A percentile compares a stretch with the other conserved stretches of the same genome.
Evolutionary conservation across 2,888 invertebrate species (phyloP).

Genomic region (Calameuta pallipes): DNA sequence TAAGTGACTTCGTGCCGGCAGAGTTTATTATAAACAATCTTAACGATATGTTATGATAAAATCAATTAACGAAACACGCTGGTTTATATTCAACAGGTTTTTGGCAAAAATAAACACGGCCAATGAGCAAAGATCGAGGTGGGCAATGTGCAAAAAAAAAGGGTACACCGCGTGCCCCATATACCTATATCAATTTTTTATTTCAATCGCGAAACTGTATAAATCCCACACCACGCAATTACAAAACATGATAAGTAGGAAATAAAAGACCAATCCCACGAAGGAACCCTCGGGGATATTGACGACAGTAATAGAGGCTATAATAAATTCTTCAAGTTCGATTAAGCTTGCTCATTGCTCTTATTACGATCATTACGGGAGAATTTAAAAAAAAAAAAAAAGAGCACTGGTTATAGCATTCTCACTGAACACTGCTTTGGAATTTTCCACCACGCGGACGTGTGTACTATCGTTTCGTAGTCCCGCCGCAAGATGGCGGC

Average conservation of each 20-base stretch:
- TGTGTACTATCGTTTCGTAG: not conserved
- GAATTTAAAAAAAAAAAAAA: not conserved
- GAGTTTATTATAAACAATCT: not conserved
- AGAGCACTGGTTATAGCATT: not conserved
- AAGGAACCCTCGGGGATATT: not conserved
- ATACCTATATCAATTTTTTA: not conserved
- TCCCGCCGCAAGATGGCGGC: not conserved
- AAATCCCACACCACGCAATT: not conserved
- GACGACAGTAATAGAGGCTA: not conserved
- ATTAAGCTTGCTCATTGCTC: not conserved
- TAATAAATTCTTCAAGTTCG: not conserved
- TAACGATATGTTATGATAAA: not conserved
- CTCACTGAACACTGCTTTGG: not conserved
- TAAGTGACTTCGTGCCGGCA: not conserved
- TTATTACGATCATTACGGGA: not conserved
- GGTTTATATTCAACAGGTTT: not conserved
- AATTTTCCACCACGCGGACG: not conserved
- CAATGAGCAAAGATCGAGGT: not conserved
- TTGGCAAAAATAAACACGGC: not conserved
- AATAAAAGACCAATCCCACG: not conserved
- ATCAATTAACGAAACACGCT: not conserved
- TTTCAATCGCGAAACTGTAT: not conserved
- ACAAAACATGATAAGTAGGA: not conserved
- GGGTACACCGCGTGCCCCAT: not conserved
- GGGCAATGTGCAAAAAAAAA: not conserved